These are phyloP conservation scores for Formica aserva DNA, from an alignment of 2,888 invertebrate species.

Conservation along the genomic window DNA sequence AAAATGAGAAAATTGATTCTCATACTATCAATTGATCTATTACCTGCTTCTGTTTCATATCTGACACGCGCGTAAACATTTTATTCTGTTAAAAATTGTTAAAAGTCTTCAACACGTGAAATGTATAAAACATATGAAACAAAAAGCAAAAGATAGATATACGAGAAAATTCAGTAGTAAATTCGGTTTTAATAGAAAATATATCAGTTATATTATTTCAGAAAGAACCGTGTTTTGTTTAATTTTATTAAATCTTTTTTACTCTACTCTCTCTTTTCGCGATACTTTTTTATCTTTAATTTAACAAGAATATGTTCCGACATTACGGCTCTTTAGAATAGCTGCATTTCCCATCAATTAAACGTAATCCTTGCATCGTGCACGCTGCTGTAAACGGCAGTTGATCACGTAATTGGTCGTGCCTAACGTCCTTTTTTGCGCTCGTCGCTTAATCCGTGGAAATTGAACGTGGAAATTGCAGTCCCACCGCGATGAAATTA, in stretches of 20 bases:
- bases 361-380: conserved; percentile 15
- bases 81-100: not conserved
- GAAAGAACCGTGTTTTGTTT: not conserved
- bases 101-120: not conserved
- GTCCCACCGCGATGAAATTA: conserved; percentile 32
- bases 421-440: conserved; percentile 32
- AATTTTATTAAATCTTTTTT: conserved; percentile 2
- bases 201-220: not conserved
- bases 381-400: not conserved
- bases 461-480: conserved; percentile 53
- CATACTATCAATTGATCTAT: not conserved
- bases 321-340: not conserved
- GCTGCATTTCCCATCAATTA: conserved; percentile 28
- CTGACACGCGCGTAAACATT: not conserved
- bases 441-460: conserved; percentile 40
- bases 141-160: not conserved
- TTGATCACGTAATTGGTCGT: conserved; percentile 45
- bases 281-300: not conserved
- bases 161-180: not conserved
- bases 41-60: not conserved
- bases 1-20: not conserved
- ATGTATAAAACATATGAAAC: not conserved
- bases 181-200: not conserved
- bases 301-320: not conserved
- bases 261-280: not conserved